These are phyloP conservation scores for Prunella fulvescens DNA, from an alignment of 2,113 vertebrate species.

Conservation along the genomic window DNA sequence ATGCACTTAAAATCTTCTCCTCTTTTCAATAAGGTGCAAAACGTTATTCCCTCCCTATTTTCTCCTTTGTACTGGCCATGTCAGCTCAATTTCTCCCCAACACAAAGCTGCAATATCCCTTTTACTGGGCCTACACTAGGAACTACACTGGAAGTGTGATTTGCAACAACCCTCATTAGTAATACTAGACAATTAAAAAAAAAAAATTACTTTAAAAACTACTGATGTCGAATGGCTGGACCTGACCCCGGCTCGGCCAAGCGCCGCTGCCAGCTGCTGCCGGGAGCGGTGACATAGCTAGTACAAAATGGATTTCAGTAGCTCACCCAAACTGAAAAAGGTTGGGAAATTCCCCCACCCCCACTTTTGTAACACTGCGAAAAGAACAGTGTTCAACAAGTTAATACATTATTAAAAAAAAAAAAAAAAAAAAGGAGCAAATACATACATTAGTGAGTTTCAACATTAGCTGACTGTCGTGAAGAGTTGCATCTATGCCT, in stretches of 20 bases:
- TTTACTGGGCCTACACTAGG: slow-evolving; percentile 70
- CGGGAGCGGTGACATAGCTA: slow-evolving; percentile 50
- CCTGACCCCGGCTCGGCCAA: background rate
- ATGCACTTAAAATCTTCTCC: slow-evolving; percentile 82
- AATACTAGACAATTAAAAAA: background rate
- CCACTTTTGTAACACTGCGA: background rate
- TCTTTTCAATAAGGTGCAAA: slow-evolving; percentile 90
- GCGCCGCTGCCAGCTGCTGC: slow-evolving; percentile 8
- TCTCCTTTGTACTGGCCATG: slow-evolving; percentile 80
- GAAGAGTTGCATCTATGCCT: background rate
- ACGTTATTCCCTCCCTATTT: slow-evolving; percentile 82
- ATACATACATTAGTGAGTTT: slow-evolving; percentile 57
- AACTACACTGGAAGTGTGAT: slow-evolving; percentile 60
- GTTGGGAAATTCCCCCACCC: background rate
- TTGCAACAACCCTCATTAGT: slow-evolving; percentile 17
- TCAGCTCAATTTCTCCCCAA: slow-evolving; percentile 72
- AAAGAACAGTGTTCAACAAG: slow-evolving; percentile 49
- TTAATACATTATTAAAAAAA: slow-evolving; percentile 19
- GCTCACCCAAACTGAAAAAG: slow-evolving; percentile 51
- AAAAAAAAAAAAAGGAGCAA: slow-evolving; percentile 9
- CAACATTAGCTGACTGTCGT: slow-evolving; percentile 15
- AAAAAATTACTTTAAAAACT: background rate
- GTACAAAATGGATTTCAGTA: slow-evolving; percentile 62
- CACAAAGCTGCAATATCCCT: slow-evolving; percentile 70
- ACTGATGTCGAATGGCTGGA: background rate